phyloP scores from a whole-genome alignment of 2,113 vertebrate genomes.

The Pluvialis apricaria region DNA sequence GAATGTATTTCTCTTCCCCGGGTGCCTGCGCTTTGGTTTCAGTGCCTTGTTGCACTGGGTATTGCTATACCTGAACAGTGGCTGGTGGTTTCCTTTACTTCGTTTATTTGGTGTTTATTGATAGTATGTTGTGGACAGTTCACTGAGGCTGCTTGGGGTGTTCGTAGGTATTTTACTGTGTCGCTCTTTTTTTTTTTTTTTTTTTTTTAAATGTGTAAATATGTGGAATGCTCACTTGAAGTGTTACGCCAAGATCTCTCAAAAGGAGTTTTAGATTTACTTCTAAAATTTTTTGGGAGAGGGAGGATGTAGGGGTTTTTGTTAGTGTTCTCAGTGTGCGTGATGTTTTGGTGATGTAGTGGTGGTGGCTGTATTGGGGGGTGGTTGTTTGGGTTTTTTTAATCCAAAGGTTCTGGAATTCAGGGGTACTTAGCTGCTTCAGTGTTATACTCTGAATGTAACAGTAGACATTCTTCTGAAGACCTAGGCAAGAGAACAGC shows the following conservation, averaged over 20 bases:
- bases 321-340: neutral
- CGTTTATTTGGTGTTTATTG: neutral
- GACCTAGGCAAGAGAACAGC: neutral
- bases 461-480: neutral
- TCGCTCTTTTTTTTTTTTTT: neutral
- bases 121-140: neutral
- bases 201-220: neutral
- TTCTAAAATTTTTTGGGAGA: neutral
- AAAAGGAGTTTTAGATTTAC: neutral
- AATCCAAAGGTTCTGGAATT: neutral
- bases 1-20: neutral
- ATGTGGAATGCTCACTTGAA: neutral
- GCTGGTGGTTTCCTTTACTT: neutral
- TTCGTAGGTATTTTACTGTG: neutral
- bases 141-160: neutral
- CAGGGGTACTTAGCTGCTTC: neutral
- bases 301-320: neutral
- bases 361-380: neutral
- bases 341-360: neutral
- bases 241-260: neutral
- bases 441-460: neutral
- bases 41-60: neutral
- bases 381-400: fast-evolving
- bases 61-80: neutral
- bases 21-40: neutral